These are phyloP conservation scores for Poecilobothrus nobilitatus DNA, from an alignment of 2,888 invertebrate species.

Conservation along the genomic window DNA sequence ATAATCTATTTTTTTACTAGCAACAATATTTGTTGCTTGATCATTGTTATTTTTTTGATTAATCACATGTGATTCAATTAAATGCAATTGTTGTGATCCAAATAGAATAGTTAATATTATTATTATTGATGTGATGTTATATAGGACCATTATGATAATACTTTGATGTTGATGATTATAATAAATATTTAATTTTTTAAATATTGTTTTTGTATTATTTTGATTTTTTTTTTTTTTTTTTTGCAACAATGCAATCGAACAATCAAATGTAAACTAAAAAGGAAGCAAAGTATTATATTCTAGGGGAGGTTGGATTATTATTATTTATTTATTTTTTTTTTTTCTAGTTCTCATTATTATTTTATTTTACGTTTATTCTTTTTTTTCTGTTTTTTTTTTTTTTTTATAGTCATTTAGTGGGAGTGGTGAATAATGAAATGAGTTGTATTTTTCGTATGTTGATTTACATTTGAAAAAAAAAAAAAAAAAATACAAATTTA, in stretches of 20 bases:
- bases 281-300: not conserved
- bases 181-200: not conserved
- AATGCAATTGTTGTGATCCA: not conserved
- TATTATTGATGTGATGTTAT: not conserved
- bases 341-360: not conserved
- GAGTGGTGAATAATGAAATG: too few relatives aligned
- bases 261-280: not conserved
- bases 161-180: not conserved
- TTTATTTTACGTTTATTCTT: too few relatives aligned
- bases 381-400: too few relatives aligned
- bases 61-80: not conserved
- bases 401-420: too few relatives aligned
- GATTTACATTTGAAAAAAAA: too few relatives aligned
- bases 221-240: not conserved
- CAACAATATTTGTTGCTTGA: too few relatives aligned
- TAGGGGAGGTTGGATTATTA: not conserved
- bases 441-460: too few relatives aligned
- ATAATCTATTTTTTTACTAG: too few relatives aligned
- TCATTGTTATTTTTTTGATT: not conserved
- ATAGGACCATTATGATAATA: too few relatives aligned
- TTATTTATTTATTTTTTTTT: not conserved
- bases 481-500: too few relatives aligned
- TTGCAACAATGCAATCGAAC: constrained; percentile 1
- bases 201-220: not conserved
- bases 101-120: not conserved